phyloP scores from a whole-genome alignment of 2,888 invertebrate species.

The Ormyrus nitidulus region DNA sequence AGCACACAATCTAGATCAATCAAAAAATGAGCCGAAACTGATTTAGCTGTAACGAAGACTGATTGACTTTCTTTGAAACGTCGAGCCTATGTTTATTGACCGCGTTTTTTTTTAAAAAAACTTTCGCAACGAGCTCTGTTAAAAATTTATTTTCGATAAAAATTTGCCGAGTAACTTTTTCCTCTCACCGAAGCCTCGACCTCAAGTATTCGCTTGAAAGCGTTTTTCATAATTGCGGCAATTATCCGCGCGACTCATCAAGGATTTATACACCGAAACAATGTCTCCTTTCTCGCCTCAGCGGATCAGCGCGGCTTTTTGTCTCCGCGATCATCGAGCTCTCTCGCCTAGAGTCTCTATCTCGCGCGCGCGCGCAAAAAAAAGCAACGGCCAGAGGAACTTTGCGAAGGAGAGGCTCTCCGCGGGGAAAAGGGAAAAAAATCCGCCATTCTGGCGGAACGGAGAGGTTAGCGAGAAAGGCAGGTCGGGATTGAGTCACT shows the following conservation, averaged over 20 bases:
- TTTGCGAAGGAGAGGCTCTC: background rate
- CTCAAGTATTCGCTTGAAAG: too few species aligned
- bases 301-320: slow-evolving; percentile 33
- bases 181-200: too few species aligned
- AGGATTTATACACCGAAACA: too few species aligned
- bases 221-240: background rate
- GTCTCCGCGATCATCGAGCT: background rate
- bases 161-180: too few species aligned
- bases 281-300: background rate
- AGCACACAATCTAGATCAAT: too few species aligned
- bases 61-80: too few species aligned
- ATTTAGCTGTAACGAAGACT: too few species aligned
- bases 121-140: too few species aligned
- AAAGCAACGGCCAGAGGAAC: background rate
- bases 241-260: background rate
- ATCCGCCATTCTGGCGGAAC: slow-evolving; percentile 38
- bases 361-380: background rate
- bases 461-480: slow-evolving; percentile 44
- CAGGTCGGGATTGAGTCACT: slow-evolving; percentile 69
- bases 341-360: background rate
- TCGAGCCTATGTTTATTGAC: too few species aligned
- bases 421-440: slow-evolving; percentile 19
- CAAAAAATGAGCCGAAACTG: too few species aligned
- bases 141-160: too few species aligned
- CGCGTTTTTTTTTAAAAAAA: too few species aligned